phyloP scores from a whole-genome alignment of 2,113 vertebrate species.

The Tautogolabrus adspersus region DNA sequence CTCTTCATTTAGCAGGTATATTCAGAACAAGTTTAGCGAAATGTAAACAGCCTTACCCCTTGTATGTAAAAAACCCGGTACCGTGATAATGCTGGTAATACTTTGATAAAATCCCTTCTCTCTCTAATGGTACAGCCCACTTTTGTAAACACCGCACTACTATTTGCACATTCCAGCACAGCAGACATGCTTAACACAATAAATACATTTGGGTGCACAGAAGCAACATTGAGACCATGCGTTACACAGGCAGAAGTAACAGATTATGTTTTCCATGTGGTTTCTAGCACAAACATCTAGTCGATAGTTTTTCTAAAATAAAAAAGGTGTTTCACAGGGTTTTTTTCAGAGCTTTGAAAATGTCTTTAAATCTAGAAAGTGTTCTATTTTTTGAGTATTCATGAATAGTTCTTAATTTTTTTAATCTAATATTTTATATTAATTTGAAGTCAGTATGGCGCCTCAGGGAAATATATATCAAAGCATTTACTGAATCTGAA shows the following conservation, averaged over 20 bases:
- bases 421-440: too few relatives aligned
- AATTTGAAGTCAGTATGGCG: neutral
- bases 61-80: neutral
- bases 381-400: too few relatives aligned
- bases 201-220: slow-evolving; percentile 4
- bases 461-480: neutral
- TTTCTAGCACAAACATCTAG: neutral
- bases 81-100: neutral
- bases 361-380: too few relatives aligned
- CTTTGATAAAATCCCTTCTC: neutral
- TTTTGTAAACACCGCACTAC: slow-evolving; percentile 72
- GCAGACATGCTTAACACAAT: neutral
- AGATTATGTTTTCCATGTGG: neutral
- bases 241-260: neutral
- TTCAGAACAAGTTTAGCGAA: accelerated
- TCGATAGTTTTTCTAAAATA: neutral
- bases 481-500: slow-evolving; percentile 5
- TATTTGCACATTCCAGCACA: slow-evolving; percentile 66
- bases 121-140: slow-evolving; percentile 60
- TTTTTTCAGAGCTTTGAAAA: too few relatives aligned
- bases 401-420: too few relatives aligned
- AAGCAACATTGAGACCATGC: neutral
- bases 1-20: neutral
- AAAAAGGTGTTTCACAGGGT: too few relatives aligned
- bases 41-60: accelerated